phyloP scores from a whole-genome alignment of 2,797 vertebrate species.

The Poecilia velifera region DNA sequence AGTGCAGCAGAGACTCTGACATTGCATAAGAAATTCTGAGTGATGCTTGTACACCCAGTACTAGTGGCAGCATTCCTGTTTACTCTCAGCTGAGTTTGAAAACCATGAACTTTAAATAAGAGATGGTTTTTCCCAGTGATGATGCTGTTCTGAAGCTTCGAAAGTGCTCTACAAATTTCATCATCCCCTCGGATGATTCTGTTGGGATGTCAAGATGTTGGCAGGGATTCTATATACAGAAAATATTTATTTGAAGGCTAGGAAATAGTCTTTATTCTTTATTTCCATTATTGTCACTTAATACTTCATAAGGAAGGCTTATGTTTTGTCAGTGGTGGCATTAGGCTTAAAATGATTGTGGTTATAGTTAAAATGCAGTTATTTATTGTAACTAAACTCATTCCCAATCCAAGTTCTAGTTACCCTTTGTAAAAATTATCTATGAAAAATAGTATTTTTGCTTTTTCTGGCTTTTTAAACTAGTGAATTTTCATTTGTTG shows the following conservation, averaged over 20 bases:
- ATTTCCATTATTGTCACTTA: background rate
- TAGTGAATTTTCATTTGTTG: background rate
- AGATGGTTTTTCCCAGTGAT: background rate
- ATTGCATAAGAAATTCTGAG: background rate
- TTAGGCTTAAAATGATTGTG: background rate
- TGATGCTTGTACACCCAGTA: background rate
- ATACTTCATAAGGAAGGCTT: background rate
- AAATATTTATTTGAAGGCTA: background rate
- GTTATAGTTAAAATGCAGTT: background rate
- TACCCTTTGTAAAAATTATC: background rate
- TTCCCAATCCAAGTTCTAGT: background rate
- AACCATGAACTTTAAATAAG: conserved; percentile 6
- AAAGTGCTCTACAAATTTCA: background rate
- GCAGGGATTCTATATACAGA: background rate
- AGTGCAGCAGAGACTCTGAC: background rate
- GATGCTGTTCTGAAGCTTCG: background rate
- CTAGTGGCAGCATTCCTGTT: background rate
- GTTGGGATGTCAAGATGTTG: background rate
- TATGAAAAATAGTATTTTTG: background rate
- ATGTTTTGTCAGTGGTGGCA: background rate
- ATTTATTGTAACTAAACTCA: background rate
- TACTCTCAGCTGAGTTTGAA: conserved; percentile 5
- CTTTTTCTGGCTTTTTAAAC: background rate
- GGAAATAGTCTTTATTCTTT: background rate
- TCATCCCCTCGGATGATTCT: background rate